A percentile compares a stretch with the other conserved stretches of the same genome.
Conservation (phyloP, 2,113 vertebrate genomes). For the Acinonyx jubatus region DNA sequence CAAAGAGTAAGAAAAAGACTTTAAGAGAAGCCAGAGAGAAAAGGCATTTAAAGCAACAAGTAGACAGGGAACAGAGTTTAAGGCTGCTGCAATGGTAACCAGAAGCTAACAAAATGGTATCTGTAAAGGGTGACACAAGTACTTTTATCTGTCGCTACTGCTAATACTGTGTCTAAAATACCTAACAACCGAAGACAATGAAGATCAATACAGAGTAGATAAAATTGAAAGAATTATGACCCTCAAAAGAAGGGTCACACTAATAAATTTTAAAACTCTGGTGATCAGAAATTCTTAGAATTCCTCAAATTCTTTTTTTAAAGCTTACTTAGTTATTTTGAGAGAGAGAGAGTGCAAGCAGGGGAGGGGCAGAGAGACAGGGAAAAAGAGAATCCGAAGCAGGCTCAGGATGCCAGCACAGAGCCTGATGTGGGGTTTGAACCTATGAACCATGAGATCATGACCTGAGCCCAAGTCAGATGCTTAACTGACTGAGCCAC, state of each 20-base stretch:
- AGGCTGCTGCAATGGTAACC: background rate
- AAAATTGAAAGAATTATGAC: background rate
- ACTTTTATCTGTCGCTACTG: background rate
- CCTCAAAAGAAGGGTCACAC: background rate
- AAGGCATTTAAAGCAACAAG: background rate
- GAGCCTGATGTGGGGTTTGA: too few relatives aligned
- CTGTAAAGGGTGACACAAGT: background rate
- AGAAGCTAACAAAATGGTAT: background rate
- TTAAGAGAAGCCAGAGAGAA: background rate
- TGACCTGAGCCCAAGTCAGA: too few relatives aligned
- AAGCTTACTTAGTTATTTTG: too few relatives aligned
- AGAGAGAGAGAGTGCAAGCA: too few relatives aligned
- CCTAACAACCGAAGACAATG: background rate
- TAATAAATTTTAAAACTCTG: background rate
- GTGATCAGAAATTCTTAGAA: background rate
- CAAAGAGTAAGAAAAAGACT: background rate
- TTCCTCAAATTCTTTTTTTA: background rate
- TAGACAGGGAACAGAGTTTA: background rate
- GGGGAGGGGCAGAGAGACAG: too few relatives aligned
- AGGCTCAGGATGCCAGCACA: too few relatives aligned
- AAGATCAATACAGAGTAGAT: background rate
- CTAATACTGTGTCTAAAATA: background rate
- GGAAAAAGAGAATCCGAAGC: too few relatives aligned
- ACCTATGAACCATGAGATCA: too few relatives aligned
- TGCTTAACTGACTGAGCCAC: too few relatives aligned